Evolutionary conservation across 2,888 invertebrate genomes (phyloP), one percentile per base, ranked within the genome.

Genomic region (Scaptomyza cyrtandrae): DNA sequence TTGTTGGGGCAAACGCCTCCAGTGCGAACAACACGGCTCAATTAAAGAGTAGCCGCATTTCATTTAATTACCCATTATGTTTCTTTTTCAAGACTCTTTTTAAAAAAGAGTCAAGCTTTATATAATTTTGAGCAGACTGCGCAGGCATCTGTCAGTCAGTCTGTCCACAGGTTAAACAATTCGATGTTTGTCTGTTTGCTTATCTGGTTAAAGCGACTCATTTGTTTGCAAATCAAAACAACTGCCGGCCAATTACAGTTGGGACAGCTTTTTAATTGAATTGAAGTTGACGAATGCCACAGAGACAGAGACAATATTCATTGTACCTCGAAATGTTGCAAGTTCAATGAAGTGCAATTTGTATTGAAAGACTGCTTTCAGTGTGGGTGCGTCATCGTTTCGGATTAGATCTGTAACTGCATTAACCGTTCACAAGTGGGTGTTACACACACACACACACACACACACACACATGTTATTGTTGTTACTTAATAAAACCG

Each of bases 61-160:
- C 62, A 75, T 59, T 83, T 86, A 88, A 88, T 87, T 88, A 86
- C 50, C 77, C 35, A 65, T 77, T 71, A 79, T 80, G 74, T 67
- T 62, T 66, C 56, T 45, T 24, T 63, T 29, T 50, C 49, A 62
- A 29, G 27, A 29, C 27, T 29, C 27, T 29, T 29, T 33, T 33
- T 7, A 46, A 52, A 57, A 43, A 16, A 44, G 35, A 59, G 59
- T 59, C 35, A n/a, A 49, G 29, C 46, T 35, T 35, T 46, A 13
- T 43, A 29, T 60, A 63, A 71, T 64, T 71, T 53, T 55, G 54
- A 55, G 19, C 13, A 35, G 48, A 6, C 31, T 49, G 67, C 37
- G 87, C 79, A 65, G 88, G 78, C 70, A 50, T 19, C 49, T 56
- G 67, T 35, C 61, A 52, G 31, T 14, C 29, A 39, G 49, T 14